Base-by-base conservation (phyloP, 1,140 invertebrate species). In the Drosophila carrolli region DNA sequence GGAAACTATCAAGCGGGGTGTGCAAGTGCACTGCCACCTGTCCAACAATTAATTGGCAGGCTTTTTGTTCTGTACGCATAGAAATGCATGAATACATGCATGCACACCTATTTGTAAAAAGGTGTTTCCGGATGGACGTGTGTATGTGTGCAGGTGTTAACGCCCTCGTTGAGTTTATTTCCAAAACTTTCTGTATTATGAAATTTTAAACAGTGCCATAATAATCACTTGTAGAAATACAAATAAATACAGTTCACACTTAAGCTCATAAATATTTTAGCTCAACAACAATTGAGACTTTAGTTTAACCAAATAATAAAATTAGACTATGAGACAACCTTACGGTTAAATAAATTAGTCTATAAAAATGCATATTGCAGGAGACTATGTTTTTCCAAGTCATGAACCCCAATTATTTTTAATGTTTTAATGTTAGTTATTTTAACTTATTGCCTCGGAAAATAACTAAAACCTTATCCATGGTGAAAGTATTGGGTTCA, bases 1-100 rank as follows among this genome's bases (percentile, higher is more conserved):
- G 83, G 83, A 88, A 86, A 89, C 83, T 89, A 83, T 89, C 67
- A 83, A 88, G 78, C 74, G 10, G 38, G 60, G 35, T 55, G 62
- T 55, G 62, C 51, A 51, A 70, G 78, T 65, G 78, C 73, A 70
- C 19, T 10, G 50, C 78, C 80, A 83, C 71, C 72, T 84, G 77
- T 74, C 82, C 61, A 56, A 72, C 62, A 88, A 86, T 81, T 85
- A 85, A 85, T 84, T 84, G 83, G 58, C 73, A 58, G 19, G 66
- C 51, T 71, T 71, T 71, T 71, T 71, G 65, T 58, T 48, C 35
- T 19, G 10, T 27, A 29, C 29, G 40, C 51, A 51, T 61, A 66
- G 38, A 68, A 51, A 68, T 38, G 62, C 47, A 53, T 23, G 65
- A 65, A 48, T 43, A 47, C 35, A 23, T 14, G 14, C 11, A 50